Evolutionary conservation across 2,113 vertebrate genomes (phyloP), one percentile per base, ranked within the genome.

Genomic region (Laticauda laticaudata): DNA sequence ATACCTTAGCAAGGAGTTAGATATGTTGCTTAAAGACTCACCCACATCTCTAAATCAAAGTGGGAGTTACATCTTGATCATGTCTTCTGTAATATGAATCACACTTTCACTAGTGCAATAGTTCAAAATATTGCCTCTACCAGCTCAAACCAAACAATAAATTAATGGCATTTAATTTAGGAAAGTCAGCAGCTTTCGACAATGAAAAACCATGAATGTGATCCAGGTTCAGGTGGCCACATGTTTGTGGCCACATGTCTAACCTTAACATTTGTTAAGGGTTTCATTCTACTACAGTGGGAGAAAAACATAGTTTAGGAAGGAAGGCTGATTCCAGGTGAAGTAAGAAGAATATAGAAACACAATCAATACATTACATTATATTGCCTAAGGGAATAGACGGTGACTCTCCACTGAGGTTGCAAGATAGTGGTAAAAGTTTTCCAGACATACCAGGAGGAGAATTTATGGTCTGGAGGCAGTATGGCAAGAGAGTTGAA

Each of bases 141-240:
- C 95, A 93, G 93, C 94, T 96, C 95, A 95, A 95, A 95, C 69
- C 26, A 94, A 86, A 3, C 4, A 9, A 45, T 39, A 96, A 96
- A 91, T 7, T 51, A 89, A 56, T 51, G 54, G 26, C 61, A 34
- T 89, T 92, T 92, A 95, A 3, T 93, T 91, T 88, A 64, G 90
- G 93, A 95, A 91, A 0, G 0, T 0, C 4, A 23, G 89, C 94
- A 0, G 21, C 94, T 81, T 94, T 54, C 89, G 93, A 93, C 95
- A 95, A 81, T 81, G n/a, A 93, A 90, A 0, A 20, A 59, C 75
- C 54, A 57, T 92, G 93, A 95, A n/a, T 51, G 12, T 89, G 4
- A 0, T 7, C 51, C 4, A 0, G 10, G 8, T 88, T 92, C 9
- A 48, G 5, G 11, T n/a, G 43, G n/a, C n/a, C n/a, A n/a, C n/a